Evolutionary conservation across 1,140 invertebrate species (phyloP), one percentile per base, ranked within the genome.

Genomic region (Musca domestica): DNA sequence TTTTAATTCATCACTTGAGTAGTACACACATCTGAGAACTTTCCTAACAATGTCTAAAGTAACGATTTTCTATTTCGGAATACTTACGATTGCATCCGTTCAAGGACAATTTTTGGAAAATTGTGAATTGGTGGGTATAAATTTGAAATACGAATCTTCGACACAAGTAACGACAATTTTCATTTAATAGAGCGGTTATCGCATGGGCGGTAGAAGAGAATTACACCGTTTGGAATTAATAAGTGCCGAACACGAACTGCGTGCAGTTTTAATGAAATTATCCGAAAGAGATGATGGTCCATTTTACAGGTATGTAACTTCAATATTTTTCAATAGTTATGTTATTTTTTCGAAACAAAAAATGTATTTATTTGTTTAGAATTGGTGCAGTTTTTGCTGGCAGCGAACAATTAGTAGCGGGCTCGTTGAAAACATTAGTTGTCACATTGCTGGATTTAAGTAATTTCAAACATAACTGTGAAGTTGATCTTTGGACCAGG

Each of bases 401-500:
- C 12, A 25, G 27, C 7, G 56, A 61, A 20, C 56, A 61, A 22
- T 34, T 34, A 17, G 56, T 61, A n/a, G 56, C 56, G 7, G 56
- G 56, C 10, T 61, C 56, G 4, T 34, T 61, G 20, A 61, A 61
- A 34, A 61, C 56, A 0, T 2, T 61, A 0, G 56, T 17, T 19
- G 56, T 30, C 19, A 3, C 17, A 19, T 61, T 61, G 14, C 2
- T 61, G 2, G 56, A 41, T 19, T 61, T 34, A 10, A 61, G 41
- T 34, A 34, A 34, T 9, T 34, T 61, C 2, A 61, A 61, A 22
- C 56, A 78, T 41, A 67, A 71, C 2, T 78, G 76, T 49, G 17
- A 71, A 2, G 74, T 78, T 15, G 54, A 52, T 0, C 75, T 78
- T 46, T 78, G 76, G 76, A 64, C 48, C 7, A 69, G 63, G 3